Conservation (phyloP, 2,113 vertebrate species). For the Indri indri region DNA sequence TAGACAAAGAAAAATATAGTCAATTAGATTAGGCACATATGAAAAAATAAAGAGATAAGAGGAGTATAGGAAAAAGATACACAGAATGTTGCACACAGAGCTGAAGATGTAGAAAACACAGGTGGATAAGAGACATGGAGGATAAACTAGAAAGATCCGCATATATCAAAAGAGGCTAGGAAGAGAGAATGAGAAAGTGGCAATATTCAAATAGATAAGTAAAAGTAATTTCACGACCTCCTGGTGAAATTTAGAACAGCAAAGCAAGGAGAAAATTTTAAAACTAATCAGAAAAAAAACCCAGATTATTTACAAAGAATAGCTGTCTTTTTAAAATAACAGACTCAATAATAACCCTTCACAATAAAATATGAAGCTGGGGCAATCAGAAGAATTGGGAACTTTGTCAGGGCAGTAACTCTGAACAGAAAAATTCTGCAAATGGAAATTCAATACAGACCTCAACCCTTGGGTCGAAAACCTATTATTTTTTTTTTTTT, state of each 20-base stretch:
- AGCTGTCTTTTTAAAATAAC: neutral
- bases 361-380: neutral
- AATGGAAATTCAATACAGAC: neutral
- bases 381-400: neutral
- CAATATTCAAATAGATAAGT: neutral
- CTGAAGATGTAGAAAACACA: neutral
- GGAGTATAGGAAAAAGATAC: neutral
- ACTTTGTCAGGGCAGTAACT: neutral
- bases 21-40: neutral
- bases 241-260: neutral
- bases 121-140: neutral
- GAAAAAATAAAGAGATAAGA: neutral
- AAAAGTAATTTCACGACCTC: neutral
- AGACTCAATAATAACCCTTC: neutral
- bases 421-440: neutral
- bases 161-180: neutral
- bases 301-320: neutral
- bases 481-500: neutral
- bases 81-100: neutral
- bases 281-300: neutral
- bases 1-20: neutral
- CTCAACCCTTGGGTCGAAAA: neutral
- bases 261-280: neutral
- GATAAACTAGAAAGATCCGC: neutral
- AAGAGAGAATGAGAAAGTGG: neutral